A percentile compares a stretch with the other conserved stretches of the same genome.
Conservation (phyloP, 2,888 invertebrate species). For the Chymomyza caudatula region DNA sequence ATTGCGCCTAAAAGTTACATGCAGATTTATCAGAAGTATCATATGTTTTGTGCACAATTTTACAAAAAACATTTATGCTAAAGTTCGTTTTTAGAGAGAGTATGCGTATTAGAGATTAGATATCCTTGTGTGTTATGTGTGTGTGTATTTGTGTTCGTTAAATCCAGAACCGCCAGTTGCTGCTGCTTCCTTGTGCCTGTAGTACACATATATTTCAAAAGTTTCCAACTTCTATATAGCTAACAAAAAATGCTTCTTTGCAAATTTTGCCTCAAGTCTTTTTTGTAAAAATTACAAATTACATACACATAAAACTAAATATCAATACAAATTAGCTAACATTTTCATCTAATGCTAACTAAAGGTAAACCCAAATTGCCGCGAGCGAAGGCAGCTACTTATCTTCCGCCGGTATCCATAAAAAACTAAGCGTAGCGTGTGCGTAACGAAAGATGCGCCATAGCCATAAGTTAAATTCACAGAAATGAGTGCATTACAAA, state of each 20-base stretch:
- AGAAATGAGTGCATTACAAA: slow-evolving; percentile 12
- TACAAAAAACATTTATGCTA: slow-evolving; percentile 50
- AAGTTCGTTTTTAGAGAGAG: slow-evolving; percentile 37
- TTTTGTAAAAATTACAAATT: slow-evolving; percentile 62
- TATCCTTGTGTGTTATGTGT: slow-evolving; percentile 32
- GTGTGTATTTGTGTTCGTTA: slow-evolving; percentile 43
- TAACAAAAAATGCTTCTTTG: slow-evolving; percentile 43
- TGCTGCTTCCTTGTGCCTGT: slow-evolving; percentile 29
- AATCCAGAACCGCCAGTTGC: slow-evolving; percentile 68
- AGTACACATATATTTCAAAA: neutral
- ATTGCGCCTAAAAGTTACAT: neutral
- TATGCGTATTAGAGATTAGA: slow-evolving; percentile 51
- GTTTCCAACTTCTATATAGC: slow-evolving; percentile 7
- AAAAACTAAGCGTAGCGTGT: slow-evolving; percentile 4
- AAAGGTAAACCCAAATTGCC: neutral
- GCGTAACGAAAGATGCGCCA: slow-evolving; percentile 1
- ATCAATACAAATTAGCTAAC: slow-evolving; percentile 56
- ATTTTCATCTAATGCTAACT: slow-evolving; percentile 4
- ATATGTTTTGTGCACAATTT: neutral
- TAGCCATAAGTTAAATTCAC: slow-evolving; percentile 10
- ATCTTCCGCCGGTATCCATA: neutral
- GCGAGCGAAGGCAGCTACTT: neutral
- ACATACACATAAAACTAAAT: slow-evolving; percentile 13
- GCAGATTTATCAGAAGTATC: neutral
- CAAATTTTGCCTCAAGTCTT: slow-evolving; percentile 56